These are phyloP conservation scores for Megaustenia siamemsis DNA, from an alignment of 2,888 invertebrate genomes.

Conservation along the genomic window DNA sequence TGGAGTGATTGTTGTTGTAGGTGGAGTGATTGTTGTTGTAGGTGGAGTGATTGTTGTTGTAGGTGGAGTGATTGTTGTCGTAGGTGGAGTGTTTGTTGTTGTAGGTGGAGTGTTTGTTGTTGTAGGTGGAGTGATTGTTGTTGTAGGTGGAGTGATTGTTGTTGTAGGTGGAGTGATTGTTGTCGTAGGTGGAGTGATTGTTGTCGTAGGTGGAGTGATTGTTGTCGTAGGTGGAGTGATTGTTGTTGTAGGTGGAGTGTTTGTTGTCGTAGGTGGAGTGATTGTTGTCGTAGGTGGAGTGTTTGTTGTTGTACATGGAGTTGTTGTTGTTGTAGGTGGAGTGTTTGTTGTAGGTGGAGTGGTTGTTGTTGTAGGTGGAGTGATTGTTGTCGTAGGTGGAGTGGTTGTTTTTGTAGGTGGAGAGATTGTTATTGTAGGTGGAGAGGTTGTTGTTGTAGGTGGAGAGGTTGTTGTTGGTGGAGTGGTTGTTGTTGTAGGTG, in stretches of 20 bases:
- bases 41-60: too few species aligned
- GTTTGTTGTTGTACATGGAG: too few species aligned
- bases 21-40: background rate
- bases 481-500: too few species aligned
- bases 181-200: background rate
- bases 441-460: background rate
- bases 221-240: too few species aligned
- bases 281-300: background rate
- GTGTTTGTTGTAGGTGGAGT: background rate
- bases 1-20: background rate
- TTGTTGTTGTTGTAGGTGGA: background rate
- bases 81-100: background rate
- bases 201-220: background rate
- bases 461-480: too few species aligned
- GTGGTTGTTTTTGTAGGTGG: constrained; percentile 54
- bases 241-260: too few species aligned
- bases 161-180: constrained; percentile 53
- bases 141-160: background rate
- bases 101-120: background rate
- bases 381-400: background rate
- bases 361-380: background rate
- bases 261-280: background rate
- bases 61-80: background rate
- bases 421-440: background rate
- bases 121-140: background rate